Conservation (phyloP, 1,140 invertebrate species). For the Anastrepha ludens region DNA sequence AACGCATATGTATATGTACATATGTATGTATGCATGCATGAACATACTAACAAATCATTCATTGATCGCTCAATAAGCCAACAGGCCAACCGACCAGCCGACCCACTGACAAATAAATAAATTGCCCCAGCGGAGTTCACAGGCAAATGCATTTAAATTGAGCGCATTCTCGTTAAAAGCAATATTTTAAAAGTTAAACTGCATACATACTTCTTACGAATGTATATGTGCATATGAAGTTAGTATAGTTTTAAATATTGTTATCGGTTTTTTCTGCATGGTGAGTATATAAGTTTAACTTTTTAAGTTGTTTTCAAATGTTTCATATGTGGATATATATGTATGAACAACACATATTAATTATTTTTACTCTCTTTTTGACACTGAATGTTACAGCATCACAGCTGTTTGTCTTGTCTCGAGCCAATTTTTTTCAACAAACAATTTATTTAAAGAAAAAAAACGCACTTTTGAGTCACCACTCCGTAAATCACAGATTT, state of each 20-base stretch:
- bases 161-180: slow-evolving; percentile 5
- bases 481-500: not conserved
- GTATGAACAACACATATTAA: not conserved
- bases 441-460: not conserved
- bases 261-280: not conserved
- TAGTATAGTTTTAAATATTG: not conserved
- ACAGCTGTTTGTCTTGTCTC: slow-evolving; percentile 18
- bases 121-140: not conserved
- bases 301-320: not conserved
- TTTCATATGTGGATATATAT: not conserved
- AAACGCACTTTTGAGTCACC: not conserved
- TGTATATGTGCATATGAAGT: not conserved
- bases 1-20: not conserved
- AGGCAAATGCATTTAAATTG: not conserved
- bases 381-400: not conserved
- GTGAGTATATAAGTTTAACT: not conserved
- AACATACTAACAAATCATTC: slow-evolving; percentile 2
- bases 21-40: not conserved
- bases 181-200: not conserved
- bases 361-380: not conserved
- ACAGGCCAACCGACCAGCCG: not conserved
- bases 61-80: slow-evolving; percentile 18
- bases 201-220: not conserved
- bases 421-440: too few relatives aligned
- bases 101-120: not conserved